These are phyloP conservation scores for Drosophila incognita DNA, from an alignment of 2,888 invertebrate species.

Conservation along the genomic window DNA sequence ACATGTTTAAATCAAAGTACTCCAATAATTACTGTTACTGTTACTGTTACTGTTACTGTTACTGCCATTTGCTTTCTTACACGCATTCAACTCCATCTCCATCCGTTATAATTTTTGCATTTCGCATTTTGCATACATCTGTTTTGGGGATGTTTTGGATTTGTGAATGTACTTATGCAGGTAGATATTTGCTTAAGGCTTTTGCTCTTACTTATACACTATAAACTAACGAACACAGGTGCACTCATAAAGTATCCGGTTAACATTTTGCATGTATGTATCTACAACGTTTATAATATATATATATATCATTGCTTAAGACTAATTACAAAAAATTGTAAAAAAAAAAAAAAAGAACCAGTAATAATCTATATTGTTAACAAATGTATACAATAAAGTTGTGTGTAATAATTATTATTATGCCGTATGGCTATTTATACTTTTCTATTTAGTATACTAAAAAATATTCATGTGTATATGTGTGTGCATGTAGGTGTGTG, in stretches of 20 bases:
- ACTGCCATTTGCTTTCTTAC: constrained; percentile 45
- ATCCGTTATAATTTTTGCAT: constrained; percentile 11
- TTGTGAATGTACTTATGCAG: constrained; percentile 19
- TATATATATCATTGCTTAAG: constrained; percentile 32
- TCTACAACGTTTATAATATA: constrained; percentile 37
- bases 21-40: constrained; percentile 52
- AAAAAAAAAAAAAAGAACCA: constrained; percentile 30
- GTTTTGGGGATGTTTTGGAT: constrained; percentile 13
- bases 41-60: constrained; percentile 54
- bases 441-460: neutral
- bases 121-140: constrained; percentile 20
- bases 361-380: constrained; percentile 42
- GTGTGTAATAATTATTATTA: constrained; percentile 12
- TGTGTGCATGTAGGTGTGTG: constrained; percentile 6
- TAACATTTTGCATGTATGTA: constrained; percentile 61
- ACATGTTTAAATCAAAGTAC: constrained; percentile 47
- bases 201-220: constrained; percentile 47
- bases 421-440: constrained; percentile 5
- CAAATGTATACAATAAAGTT: constrained; percentile 40
- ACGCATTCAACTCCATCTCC: constrained; percentile 38
- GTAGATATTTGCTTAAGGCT: constrained; percentile 32
- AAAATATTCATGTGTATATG: constrained; percentile 12
- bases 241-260: constrained; percentile 80
- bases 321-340: constrained; percentile 24
- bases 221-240: constrained; percentile 81